Evolutionary conservation across 1,140 invertebrate genomes (phyloP), one percentile per base, ranked within the genome.

Genomic region (Hermetia illucens): DNA sequence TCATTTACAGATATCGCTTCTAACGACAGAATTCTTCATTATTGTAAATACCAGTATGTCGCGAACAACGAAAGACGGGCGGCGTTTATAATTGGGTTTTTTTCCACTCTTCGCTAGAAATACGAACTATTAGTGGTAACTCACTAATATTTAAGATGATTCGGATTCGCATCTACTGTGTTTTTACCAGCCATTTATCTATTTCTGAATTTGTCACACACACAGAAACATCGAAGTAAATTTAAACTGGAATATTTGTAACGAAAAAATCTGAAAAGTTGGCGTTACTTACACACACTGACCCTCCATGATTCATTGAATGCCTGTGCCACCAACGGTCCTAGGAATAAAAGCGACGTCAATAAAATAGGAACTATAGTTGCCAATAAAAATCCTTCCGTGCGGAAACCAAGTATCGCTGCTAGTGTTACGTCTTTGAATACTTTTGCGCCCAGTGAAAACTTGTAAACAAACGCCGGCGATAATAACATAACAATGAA

Each of bases 311-410:
- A 53, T 39, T 79, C 80, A 57, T 69, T 79, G 38, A 75, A 64
- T 43, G 70, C 62, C 53, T 84, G 75, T 51, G 87, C 71, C 25
- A 70, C 72, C 21, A 92, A 59, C 37, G 88, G 85, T 12, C 89
- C 89, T 47, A 86, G 58, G 65, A 89, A 92, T 34, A 92, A 65
- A 35, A 91, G 68, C 58, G 78, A 78, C 15, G 90, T 94, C 36
- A 94, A 64, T 38, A 81, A 50, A 27, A 91, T 64, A 15, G 91
- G 86, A 44, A 89, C 58, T 12, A 82, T 54, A 40, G 70, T 57
- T 16, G 88, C 88, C 50, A 72, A 69, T 39, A 86, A 51, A 18
- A 91, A 51, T 39, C 89, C 89, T 30, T 69, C 52, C 49, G 68
- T 68, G 51, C 82, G 68, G 8, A 94, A 52, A 8, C 90, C 90